These are phyloP conservation scores for Nerophis lumbriciformis DNA, from an alignment of 2,113 vertebrate species.

Conservation along the genomic window DNA sequence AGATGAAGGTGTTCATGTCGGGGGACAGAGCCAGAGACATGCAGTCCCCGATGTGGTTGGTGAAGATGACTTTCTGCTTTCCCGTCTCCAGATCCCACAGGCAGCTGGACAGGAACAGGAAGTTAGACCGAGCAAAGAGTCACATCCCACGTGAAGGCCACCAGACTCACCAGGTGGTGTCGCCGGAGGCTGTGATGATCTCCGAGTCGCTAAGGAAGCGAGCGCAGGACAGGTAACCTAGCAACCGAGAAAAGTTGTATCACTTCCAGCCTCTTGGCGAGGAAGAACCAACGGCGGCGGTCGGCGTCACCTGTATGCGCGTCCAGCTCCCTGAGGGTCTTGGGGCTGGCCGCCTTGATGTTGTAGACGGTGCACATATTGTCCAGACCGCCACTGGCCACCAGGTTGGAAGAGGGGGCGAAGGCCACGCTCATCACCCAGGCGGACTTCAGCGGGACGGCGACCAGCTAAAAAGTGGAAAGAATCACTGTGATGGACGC, in stretches of 20 bases:
- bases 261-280: not conserved
- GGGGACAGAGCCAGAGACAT: constrained; percentile 90
- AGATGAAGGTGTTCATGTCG: constrained; percentile 86
- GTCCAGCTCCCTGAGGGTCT: constrained; percentile 71
- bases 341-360: constrained; percentile 65
- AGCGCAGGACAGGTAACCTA: constrained; percentile 73
- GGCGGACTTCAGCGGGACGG: constrained; percentile 74
- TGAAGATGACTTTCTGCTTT: constrained; percentile 86
- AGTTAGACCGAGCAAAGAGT: not conserved
- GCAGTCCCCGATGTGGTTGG: constrained; percentile 92
- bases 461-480: constrained; percentile 53
- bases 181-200: constrained; percentile 74
- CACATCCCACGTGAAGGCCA: not conserved
- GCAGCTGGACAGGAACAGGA: constrained; percentile 66
- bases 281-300: not conserved
- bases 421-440: constrained; percentile 79
- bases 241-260: not conserved
- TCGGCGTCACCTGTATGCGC: constrained; percentile 67
- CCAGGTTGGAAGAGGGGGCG: constrained; percentile 72
- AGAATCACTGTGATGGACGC: too few relatives aligned
- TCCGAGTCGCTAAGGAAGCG: constrained; percentile 74
- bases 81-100: constrained; percentile 96
- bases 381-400: constrained; percentile 75
- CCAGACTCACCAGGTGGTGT: constrained; percentile 73
- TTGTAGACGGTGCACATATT: constrained; percentile 76